A percentile compares a stretch with the other conserved stretches of the same genome.
phyloP scores from a whole-genome alignment of 2,888 invertebrate species.

The Patella ulyssiponensis region DNA sequence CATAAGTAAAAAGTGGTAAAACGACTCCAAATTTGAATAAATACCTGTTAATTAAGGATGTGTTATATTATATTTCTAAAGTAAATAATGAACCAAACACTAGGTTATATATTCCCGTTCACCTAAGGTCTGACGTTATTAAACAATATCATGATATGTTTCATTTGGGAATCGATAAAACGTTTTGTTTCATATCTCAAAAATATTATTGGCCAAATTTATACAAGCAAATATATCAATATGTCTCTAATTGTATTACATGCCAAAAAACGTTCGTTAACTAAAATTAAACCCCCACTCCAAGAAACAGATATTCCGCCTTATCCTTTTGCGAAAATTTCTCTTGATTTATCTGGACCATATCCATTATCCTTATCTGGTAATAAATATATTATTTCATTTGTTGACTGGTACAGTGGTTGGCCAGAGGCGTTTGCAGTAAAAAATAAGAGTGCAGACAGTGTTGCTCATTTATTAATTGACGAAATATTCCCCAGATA shows the following conservation, averaged over 20 bases:
- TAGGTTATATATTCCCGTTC: neutral
- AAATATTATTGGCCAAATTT: too few species aligned
- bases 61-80: neutral
- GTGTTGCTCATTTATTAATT: slow-evolving; percentile 32
- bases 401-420: slow-evolving; percentile 22
- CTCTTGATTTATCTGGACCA: slow-evolving; percentile 27
- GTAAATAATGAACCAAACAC: neutral
- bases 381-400: slow-evolving; percentile 21
- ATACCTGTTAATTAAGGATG: neutral
- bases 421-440: slow-evolving; percentile 37
- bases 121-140: neutral
- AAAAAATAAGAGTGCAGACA: slow-evolving; percentile 31
- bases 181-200: too few species aligned
- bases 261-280: too few species aligned
- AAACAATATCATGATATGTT: neutral
- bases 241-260: too few species aligned
- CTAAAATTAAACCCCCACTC: too few species aligned
- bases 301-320: too few species aligned
- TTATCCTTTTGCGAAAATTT: slow-evolving; percentile 5
- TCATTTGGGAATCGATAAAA: slow-evolving; percentile 2
- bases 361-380: slow-evolving; percentile 25
- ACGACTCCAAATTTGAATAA: neutral
- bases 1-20: neutral
- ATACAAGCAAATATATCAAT: too few species aligned
- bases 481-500: slow-evolving; percentile 37